These are phyloP conservation scores for Pempheris klunzingeri DNA, from an alignment of 2,797 vertebrate species.

Conservation along the genomic window DNA sequence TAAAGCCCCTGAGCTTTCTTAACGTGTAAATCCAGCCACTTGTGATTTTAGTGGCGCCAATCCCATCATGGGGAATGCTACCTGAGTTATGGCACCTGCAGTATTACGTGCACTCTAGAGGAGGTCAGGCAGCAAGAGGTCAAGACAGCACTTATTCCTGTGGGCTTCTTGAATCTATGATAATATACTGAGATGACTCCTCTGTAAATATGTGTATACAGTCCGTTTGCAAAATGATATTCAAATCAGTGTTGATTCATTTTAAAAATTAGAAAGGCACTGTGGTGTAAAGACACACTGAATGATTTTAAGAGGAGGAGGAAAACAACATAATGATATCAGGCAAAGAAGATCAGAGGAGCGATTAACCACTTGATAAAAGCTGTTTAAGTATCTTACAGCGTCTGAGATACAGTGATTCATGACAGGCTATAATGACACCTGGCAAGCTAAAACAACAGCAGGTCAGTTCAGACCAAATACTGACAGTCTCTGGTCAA, in stretches of 20 bases:
- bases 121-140: neutral
- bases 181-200: neutral
- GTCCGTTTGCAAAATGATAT: neutral
- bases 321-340: slow-evolving; percentile 49
- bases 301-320: slow-evolving; percentile 23
- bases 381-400: slow-evolving; percentile 48
- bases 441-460: neutral
- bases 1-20: slow-evolving; percentile 89
- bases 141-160: neutral
- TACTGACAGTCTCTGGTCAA: slow-evolving; percentile 1
- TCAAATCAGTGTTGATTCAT: neutral
- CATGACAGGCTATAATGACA: slow-evolving; percentile 1
- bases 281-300: neutral
- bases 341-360: slow-evolving; percentile 18
- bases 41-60: slow-evolving; percentile 83
- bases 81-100: slow-evolving; percentile 59
- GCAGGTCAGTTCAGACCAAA: neutral
- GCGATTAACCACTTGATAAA: slow-evolving; percentile 15
- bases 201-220: neutral
- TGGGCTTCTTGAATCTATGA: neutral
- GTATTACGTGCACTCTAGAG: slow-evolving; percentile 37
- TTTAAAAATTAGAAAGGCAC: neutral
- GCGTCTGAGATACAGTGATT: slow-evolving; percentile 34
- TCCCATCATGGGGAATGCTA: slow-evolving; percentile 68
- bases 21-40: slow-evolving; percentile 86